Base-by-base conservation (phyloP, 2,113 vertebrate genomes). In the Myotis brandtii region DNA sequence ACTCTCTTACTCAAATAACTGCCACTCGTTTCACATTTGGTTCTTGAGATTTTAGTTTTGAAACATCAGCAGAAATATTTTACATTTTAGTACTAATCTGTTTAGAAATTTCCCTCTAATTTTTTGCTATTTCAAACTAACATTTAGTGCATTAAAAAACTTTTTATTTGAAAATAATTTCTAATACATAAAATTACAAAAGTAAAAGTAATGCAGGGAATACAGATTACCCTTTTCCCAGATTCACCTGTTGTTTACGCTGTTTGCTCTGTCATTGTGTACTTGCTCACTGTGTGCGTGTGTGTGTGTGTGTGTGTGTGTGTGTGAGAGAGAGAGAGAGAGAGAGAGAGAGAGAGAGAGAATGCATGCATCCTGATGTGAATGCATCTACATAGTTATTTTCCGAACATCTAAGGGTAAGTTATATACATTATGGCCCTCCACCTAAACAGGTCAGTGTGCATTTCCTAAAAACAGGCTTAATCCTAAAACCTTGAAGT, bases 161-260 rank as follows among this genome's bases (percentile, higher is more conserved):
- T 64, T 85, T 52, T 89, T 54, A 34, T 86, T 69, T 80, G 50
- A 77, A 37, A 91, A 54, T 86, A 40, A 50, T 81, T 69, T 84
- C 30, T 70, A 89, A 48, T 52, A 62, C 10, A 21, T 27, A 32
- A 85, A 85, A 43, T 80, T 66, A 62, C 27, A 70, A 73, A 77
- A 48, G 17, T 81, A 37, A 90, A 86, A 73, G 48, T 52, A 85
- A 54, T 62, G 23, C 20, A 27, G 10, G 13, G 59, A 77, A 25
- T 34, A 32, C 21, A 66, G 14, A 11, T 40, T 40, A 17, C 48
- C 13, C 23, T 43, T 30, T 67, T 4, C 37, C 27, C 23, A n/a
- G 25, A 25, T 37, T 64, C n/a, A 59, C 37, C 52, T 30, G 23
- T 34, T 66, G 37, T 86, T 77, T 17, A 17, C 10, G 10, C 3